These are phyloP conservation scores for Pristionchus arcanus DNA, from an alignment of 2,888 invertebrate genomes.

Conservation along the genomic window DNA sequence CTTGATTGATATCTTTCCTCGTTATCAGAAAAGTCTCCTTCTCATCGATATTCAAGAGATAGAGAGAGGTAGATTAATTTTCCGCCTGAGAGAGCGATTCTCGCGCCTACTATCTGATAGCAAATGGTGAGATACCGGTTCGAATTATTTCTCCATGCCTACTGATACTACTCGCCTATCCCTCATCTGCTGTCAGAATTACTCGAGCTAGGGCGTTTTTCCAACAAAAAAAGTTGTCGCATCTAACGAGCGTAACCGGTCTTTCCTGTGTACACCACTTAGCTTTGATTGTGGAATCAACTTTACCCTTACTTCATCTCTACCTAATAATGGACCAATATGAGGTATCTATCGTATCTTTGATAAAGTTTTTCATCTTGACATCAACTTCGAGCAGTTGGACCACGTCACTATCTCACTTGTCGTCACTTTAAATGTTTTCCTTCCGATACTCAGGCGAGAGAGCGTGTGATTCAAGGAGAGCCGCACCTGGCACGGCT, in stretches of 20 bases:
- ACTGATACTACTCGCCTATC: not conserved
- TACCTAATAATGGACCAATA: too few species aligned
- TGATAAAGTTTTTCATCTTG: too few species aligned
- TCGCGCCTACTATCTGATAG: not conserved
- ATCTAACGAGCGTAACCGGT: too few species aligned
- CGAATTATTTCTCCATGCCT: not conserved
- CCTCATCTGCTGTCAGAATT: not conserved
- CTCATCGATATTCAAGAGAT: not conserved
- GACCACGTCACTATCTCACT: not conserved
- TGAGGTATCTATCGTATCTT: not conserved
- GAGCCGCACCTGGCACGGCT: not conserved
- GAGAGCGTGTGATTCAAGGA: not conserved
- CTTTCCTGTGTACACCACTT: too few species aligned
- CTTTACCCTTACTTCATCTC: too few species aligned
- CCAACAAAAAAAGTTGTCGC: too few species aligned
- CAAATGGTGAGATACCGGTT: conserved; percentile 1
- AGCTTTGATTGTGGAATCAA: too few species aligned
- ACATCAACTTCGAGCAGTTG: too few species aligned
- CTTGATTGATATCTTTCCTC: not conserved
- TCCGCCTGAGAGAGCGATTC: not conserved
- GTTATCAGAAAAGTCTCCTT: not conserved
- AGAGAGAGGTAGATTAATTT: not conserved
- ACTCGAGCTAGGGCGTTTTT: not conserved
- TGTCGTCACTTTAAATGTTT: not conserved
- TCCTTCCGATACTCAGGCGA: not conserved